Conservation (phyloP, 2,888 invertebrate species). For the Drosophila monieri region DNA sequence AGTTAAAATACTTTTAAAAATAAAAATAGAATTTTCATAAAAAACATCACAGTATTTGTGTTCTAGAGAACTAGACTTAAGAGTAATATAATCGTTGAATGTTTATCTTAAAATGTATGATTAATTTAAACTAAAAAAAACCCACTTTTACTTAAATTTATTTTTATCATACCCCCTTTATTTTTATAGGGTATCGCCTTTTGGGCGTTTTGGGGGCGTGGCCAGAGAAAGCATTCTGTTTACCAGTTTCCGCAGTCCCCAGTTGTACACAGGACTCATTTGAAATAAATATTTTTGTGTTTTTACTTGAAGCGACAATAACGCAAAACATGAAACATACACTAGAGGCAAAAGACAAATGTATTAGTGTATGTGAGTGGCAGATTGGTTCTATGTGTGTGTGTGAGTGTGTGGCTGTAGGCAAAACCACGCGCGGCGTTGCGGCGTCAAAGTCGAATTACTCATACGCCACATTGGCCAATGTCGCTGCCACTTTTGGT, state of each 20-base stretch:
- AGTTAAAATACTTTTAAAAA: too few species aligned
- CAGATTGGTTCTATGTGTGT: constrained; percentile 19
- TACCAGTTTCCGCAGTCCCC: constrained; percentile 70
- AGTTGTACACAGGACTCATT: constrained; percentile 75
- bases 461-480: constrained; percentile 74
- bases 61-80: too few species aligned
- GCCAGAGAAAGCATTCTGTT: constrained; percentile 53
- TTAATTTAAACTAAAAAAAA: too few species aligned
- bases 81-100: too few species aligned
- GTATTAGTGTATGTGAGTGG: constrained; percentile 38
- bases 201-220: constrained; percentile 32
- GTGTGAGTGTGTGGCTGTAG: constrained; percentile 50
- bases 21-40: too few species aligned
- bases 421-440: constrained; percentile 73
- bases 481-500: constrained; percentile 34
- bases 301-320: constrained; percentile 80
- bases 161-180: neutral
- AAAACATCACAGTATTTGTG: too few species aligned
- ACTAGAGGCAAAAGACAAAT: constrained; percentile 57
- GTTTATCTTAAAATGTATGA: too few species aligned
- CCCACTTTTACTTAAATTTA: neutral
- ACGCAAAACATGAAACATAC: constrained; percentile 71
- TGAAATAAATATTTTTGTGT: constrained; percentile 80
- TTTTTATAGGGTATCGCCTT: constrained; percentile 14
- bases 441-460: constrained; percentile 76